phyloP scores from a whole-genome alignment of 2,113 vertebrate species.

The Anguilla japonica region DNA sequence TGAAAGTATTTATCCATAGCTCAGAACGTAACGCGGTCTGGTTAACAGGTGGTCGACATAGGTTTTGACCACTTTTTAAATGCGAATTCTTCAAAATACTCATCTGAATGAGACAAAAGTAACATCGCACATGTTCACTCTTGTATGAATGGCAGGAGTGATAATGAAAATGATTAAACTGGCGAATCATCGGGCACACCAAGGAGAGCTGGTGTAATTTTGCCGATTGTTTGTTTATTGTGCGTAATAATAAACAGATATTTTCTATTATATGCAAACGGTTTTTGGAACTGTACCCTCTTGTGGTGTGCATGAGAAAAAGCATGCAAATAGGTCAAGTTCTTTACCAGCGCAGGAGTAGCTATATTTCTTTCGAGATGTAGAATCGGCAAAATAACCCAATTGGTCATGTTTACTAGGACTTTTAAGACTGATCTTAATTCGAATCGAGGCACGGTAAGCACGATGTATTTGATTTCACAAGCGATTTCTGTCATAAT shows the following conservation, averaged over 20 bases:
- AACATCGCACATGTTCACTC: not conserved
- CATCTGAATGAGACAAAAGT: not conserved
- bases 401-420: not conserved
- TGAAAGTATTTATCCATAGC: no score
- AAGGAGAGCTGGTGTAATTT: not conserved
- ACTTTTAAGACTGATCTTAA: not conserved
- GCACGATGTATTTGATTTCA: not conserved
- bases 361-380: not conserved
- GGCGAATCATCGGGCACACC: not conserved
- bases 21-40: not conserved
- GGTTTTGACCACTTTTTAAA: not conserved
- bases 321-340: slow-evolving; percentile 2
- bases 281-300: slow-evolving; percentile 9
- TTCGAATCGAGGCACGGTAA: slow-evolving; percentile 1
- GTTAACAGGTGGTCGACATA: not conserved
- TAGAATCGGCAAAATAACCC: not conserved
- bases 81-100: not conserved
- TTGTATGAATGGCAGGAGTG: not conserved
- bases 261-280: not conserved
- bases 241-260: not conserved
- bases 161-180: not conserved
- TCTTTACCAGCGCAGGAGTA: not conserved
- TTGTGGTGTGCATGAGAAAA: slow-evolving; percentile 12
- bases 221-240: not conserved
- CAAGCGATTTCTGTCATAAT: not conserved